Evolutionary conservation across 2,888 invertebrate genomes (phyloP).

Genomic region (Torymus aiolomorphi): DNA sequence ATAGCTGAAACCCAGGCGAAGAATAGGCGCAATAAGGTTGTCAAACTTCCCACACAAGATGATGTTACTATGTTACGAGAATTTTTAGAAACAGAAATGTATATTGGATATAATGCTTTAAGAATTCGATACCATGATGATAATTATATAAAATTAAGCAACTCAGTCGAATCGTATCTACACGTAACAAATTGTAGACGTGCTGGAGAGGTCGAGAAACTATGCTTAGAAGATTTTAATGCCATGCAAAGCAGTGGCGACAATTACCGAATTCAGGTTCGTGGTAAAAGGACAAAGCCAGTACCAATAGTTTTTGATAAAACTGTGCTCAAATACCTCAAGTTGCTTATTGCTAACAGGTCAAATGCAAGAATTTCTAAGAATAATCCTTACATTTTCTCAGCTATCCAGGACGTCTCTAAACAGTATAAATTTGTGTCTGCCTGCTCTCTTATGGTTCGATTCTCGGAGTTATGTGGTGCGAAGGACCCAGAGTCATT

Average conservation of each 20-base stretch:
- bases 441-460: neutral
- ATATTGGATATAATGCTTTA: too few species aligned
- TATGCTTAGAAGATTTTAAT: neutral
- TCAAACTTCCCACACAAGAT: slow-evolving; percentile 22
- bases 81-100: slow-evolving; percentile 18
- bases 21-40: slow-evolving; percentile 5
- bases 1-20: slow-evolving; percentile 39
- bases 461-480: slow-evolving; percentile 3
- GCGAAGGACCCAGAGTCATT: slow-evolving; percentile 16
- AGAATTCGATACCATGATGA: too few species aligned
- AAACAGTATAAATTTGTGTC: neutral
- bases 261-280: neutral
- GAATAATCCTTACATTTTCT: slow-evolving; percentile 4
- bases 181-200: slow-evolving; percentile 10
- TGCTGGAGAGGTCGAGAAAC: slow-evolving; percentile 5
- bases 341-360: neutral
- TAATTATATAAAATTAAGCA: slow-evolving; percentile 1
- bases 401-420: neutral
- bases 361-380: neutral
- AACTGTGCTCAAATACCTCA: neutral
- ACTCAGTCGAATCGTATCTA: neutral
- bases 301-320: too few species aligned
- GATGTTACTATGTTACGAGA: slow-evolving; percentile 26
- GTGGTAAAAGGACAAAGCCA: neutral
- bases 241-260: neutral